A percentile compares a stretch with the other conserved stretches of the same genome.
phyloP scores from a whole-genome alignment of 1,140 invertebrate species.

The Ctenoplectra terminalis region DNA sequence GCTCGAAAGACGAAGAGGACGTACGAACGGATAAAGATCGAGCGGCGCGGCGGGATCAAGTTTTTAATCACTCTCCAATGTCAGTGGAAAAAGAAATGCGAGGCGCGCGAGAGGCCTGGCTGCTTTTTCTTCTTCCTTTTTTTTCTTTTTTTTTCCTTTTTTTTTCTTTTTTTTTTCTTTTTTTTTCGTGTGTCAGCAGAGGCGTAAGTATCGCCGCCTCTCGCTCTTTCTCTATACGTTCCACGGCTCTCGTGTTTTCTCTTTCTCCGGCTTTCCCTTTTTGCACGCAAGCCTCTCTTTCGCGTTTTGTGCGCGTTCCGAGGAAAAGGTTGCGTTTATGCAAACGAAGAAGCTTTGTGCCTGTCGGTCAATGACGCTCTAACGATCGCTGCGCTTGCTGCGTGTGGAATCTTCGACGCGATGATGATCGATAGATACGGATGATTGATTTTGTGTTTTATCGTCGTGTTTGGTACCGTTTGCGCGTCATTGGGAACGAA shows the following conservation, averaged over 20 bases:
- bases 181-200: conserved; percentile 14
- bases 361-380: neutral
- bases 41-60: conserved; percentile 69
- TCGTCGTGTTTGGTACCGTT: no score
- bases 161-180: neutral
- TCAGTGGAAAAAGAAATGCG: conserved; percentile 67
- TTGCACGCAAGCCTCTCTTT: neutral
- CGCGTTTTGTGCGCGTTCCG: neutral
- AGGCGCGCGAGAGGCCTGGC: conserved; percentile 37
- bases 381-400: neutral
- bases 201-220: conserved; percentile 9
- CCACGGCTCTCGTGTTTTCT: neutral
- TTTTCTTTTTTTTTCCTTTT: neutral
- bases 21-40: conserved; percentile 65
- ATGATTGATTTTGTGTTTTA: neutral
- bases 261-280: neutral
- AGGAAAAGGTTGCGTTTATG: neutral
- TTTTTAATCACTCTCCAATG: conserved; percentile 78
- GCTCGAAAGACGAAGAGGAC: conserved; percentile 49
- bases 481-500: no score
- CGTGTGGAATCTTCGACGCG: neutral
- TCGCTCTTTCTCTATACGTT: neutral
- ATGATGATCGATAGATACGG: neutral
- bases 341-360: neutral
- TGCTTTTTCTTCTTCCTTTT: neutral